Evolutionary conservation across 2,888 invertebrate species (phyloP), one percentile per base, ranked within the genome.

Genomic region (Acanthopleura granulata): DNA sequence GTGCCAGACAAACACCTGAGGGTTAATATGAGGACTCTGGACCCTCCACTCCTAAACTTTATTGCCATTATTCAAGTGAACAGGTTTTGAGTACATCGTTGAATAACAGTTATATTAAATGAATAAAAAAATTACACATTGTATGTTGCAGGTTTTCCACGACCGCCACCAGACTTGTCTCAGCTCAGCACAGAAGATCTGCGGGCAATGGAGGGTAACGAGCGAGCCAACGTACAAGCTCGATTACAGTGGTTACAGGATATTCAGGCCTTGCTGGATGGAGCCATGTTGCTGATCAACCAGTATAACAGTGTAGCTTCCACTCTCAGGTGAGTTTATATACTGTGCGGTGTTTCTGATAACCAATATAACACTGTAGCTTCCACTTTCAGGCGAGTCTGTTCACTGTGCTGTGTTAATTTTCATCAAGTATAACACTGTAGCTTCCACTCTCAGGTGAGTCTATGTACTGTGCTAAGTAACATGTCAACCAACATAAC

Each of bases 401-500:
- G 14, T 57, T 9, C n/a, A 40, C 40, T 40, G 40, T 40, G 9
- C 40, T 40, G 40, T 9, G 40, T 40, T n/a, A n/a, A 94, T 99
- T 92, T 96, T 99, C 95, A 96, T 86, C 98, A 98, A 90, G 90
- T 99, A 98, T 80, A 88, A 87, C 73, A 81, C 82, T 71, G 85
- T 89, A 49, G 85, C 87, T 72, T 76, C 84, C 76, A 81, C 82
- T 72, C 76, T 81, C 57, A 83, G 85, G 87, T 87, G 76, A 74
- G 79, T 69, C 51, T 27, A 14, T 57, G 12, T 4, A 40, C 40
- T 40, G 40, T 40, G 9, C 40, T 40, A 9, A 3, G 40, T 40
- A n/a, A n/a, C 94, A n/a, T 99, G 92, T 96, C 99, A 95, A 96
- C 86, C 98, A 98, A 90, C 98, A 98, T 80, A 88, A 87, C 73